Percentiles rank a stretch among this genome's conserved stretches.
Conservation (phyloP, 2,797 vertebrate species). For the Sebastes diaconus region DNA sequence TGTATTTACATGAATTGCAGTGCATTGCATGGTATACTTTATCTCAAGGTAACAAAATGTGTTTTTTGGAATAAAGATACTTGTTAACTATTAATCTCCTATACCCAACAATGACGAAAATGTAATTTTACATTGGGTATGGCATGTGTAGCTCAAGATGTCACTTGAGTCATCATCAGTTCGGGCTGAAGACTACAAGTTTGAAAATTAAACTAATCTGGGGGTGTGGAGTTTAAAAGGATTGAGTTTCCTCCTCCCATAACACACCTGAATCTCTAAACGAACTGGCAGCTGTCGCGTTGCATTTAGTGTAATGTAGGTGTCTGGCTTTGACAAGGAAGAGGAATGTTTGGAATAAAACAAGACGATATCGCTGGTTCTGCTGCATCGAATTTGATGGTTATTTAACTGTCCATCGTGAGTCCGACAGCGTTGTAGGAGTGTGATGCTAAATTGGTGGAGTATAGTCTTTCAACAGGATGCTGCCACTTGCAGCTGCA, state of each 20-base stretch:
- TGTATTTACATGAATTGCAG: too few relatives aligned
- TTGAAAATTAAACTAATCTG: too few relatives aligned
- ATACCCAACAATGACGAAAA: not conserved
- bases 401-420: too few relatives aligned
- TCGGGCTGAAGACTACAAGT: not conserved
- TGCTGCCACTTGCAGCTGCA: not conserved
- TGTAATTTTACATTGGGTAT: not conserved
- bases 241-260: not conserved
- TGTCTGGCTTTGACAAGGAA: not conserved
- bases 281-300: too few relatives aligned
- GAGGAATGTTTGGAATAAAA: not conserved
- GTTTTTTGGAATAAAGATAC: not conserved
- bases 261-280: not conserved
- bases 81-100: not conserved
- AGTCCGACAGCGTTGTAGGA: not conserved
- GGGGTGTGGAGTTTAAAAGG: not conserved
- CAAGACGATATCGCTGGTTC: not conserved
- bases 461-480: not conserved
- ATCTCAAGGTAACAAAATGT: too few relatives aligned
- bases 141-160: not conserved
- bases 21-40: not conserved
- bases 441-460: too few relatives aligned
- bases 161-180: accelerated
- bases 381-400: not conserved
- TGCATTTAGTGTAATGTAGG: not conserved